phyloP scores from a whole-genome alignment of 1,140 invertebrate species.

The Copidosoma floridanum region DNA sequence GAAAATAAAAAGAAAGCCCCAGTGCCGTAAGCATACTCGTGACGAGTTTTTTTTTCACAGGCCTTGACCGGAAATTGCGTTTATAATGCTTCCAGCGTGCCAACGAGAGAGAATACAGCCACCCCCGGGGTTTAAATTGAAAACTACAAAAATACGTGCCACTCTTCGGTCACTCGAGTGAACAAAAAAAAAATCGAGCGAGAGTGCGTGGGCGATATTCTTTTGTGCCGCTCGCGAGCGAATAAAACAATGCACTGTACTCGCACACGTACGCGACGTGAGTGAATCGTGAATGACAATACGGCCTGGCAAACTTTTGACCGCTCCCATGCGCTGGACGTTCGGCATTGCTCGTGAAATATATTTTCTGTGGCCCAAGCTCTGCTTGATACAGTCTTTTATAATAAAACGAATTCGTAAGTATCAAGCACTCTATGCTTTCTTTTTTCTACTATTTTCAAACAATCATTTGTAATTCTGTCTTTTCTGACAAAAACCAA shows the following conservation, averaged over 20 bases:
- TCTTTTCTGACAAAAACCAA: no score
- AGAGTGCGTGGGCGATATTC: constrained; percentile 13
- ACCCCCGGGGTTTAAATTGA: constrained; percentile 23
- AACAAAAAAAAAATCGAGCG: constrained; percentile 6
- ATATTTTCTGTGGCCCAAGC: no score
- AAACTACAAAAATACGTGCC: constrained; percentile 35
- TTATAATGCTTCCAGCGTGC: constrained; percentile 36
- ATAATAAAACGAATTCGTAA: no score
- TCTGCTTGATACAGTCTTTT: no score
- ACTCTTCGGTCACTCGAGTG: constrained; percentile 19
- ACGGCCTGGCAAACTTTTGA: constrained; percentile 42
- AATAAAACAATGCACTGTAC: constrained; percentile 43
- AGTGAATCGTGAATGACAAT: constrained; percentile 42
- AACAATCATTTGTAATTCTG: no score
- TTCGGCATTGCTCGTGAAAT: no score
- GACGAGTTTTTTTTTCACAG: constrained; percentile 11
- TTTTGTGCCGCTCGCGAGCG: constrained; percentile 30
- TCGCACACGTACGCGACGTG: no score
- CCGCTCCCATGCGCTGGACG: no score
- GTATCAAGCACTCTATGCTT: no score
- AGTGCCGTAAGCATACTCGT: constrained; percentile 7
- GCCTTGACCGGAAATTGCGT: constrained; percentile 41
- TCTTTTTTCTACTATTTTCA: no score
- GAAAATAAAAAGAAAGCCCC: not conserved
- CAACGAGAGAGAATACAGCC: not conserved